These are phyloP conservation scores for Rhopalosiphum nymphaeae DNA, from an alignment of 2,888 invertebrate species.

Conservation along the genomic window DNA sequence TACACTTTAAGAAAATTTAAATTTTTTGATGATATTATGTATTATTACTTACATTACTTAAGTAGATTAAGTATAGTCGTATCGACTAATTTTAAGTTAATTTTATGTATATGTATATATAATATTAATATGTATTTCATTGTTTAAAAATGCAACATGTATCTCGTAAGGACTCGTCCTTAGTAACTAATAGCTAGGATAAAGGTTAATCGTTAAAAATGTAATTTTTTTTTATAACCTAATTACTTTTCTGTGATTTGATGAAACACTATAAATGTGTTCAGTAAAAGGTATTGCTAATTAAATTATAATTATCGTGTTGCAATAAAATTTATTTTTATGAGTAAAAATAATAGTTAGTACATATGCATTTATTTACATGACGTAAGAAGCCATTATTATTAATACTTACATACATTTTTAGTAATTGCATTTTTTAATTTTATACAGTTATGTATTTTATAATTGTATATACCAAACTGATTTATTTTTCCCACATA, in stretches of 20 bases:
- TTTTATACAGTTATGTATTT: neutral
- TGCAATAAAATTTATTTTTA: neutral
- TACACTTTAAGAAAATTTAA: neutral
- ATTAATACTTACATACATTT: neutral
- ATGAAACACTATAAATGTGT: neutral
- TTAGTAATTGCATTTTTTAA: neutral
- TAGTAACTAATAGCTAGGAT: neutral
- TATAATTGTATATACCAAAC: neutral
- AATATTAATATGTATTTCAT: neutral
- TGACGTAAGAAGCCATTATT: neutral
- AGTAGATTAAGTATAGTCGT: neutral
- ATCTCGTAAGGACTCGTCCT: neutral
- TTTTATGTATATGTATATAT: neutral
- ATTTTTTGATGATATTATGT: neutral
- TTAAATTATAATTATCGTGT: neutral
- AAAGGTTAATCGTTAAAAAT: neutral
- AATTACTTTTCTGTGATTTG: neutral
- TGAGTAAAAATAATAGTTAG: neutral
- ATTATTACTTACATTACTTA: neutral
- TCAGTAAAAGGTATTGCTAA: neutral
- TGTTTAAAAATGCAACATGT: neutral
- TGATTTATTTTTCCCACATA: neutral
- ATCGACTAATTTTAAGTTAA: neutral
- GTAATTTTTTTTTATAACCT: neutral
- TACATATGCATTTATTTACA: neutral